Base-by-base conservation (phyloP, 1,140 invertebrate species). In the Penaeus japonicus region DNA sequence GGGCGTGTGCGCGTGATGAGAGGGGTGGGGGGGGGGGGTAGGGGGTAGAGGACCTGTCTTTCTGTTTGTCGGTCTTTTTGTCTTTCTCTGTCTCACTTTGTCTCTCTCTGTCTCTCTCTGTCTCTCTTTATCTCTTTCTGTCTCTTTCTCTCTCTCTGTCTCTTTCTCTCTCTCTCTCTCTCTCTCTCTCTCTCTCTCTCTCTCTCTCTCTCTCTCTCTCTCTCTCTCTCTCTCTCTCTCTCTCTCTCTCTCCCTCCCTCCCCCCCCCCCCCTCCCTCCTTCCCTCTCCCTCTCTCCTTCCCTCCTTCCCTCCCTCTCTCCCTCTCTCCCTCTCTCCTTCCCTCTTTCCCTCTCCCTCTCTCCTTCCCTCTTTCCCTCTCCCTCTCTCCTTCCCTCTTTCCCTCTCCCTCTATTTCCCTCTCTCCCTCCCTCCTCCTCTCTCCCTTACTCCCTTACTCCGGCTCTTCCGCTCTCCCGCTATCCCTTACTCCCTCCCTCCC, bases 251-350 rank as follows among this genome's bases (percentile, higher is more conserved):
- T n/a, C 27, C 32, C n/a, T 4, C 2, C 32, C 10, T 10, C 15
- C 17, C 12, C 2, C 15, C 0, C 15, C 32, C 3, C 32, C 0
- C n/a, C 2, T 70, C 5, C 3, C n/a, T 73, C 65, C 4, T 17
- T 22, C 65, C 4, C 65, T 22, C 65, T 20, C 22, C 2, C 22
- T 20, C 12, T 20, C 62, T 20, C 22, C 2, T 30, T 2, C 22
- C 0, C 22, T 20, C 22, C 7, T 32, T 4, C n/a, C 17, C n/a
- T 70, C n/a, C 27, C 65, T 83, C 80, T 83, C 55, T 65, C 30
- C 35, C 57, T 65, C 57, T 65, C 80, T 65, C 55, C 62, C 55
- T 83, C 80, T 83, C 55, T 83, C 80, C 62, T 22, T 83, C 75
- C 39, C 75, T 78, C 75, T 47, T 4, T 12, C 24, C 20, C 20